phyloP scores from a whole-genome alignment of 2,797 vertebrate genomes.

The Prunella strophiata region DNA sequence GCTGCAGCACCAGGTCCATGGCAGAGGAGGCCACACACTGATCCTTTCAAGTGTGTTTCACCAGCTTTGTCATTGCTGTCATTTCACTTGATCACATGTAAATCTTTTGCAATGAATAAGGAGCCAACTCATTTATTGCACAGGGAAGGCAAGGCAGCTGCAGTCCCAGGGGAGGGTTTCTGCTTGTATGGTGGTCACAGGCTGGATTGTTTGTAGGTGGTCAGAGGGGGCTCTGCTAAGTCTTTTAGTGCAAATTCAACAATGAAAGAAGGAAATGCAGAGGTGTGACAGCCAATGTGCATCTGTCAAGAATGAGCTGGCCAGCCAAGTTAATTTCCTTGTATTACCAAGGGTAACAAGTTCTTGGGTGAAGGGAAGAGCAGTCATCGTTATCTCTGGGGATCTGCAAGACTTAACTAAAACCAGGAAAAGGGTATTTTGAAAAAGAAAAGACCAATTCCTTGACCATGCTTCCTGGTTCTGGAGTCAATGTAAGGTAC shows the following conservation, averaged over 20 bases:
- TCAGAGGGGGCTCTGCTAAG: not conserved
- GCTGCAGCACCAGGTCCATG: not conserved
- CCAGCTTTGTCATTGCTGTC: not conserved
- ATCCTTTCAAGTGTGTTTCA: not conserved
- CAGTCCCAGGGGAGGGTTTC: not conserved
- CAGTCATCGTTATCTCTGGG: not conserved
- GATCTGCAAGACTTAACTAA: not conserved
- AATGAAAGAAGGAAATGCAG: not conserved
- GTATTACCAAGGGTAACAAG: not conserved
- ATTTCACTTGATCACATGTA: not conserved
- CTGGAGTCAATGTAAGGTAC: not conserved
- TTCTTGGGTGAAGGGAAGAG: not conserved
- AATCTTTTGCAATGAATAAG: not conserved
- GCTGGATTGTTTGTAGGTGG: not conserved
- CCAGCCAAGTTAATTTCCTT: not conserved
- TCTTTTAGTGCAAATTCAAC: not conserved
- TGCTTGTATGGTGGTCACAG: not conserved
- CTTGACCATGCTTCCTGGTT: not conserved
- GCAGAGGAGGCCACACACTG: fast-evolving
- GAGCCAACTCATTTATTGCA: not conserved
- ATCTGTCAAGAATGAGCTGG: not conserved
- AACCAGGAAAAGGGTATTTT: not conserved
- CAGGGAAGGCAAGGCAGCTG: not conserved
- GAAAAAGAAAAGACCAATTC: not conserved
- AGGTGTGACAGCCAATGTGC: not conserved